A percentile compares a stretch with the other conserved stretches of the same genome.
Evolutionary conservation across 2,888 invertebrate species (phyloP).

Genomic region (Plebejus argus): DNA sequence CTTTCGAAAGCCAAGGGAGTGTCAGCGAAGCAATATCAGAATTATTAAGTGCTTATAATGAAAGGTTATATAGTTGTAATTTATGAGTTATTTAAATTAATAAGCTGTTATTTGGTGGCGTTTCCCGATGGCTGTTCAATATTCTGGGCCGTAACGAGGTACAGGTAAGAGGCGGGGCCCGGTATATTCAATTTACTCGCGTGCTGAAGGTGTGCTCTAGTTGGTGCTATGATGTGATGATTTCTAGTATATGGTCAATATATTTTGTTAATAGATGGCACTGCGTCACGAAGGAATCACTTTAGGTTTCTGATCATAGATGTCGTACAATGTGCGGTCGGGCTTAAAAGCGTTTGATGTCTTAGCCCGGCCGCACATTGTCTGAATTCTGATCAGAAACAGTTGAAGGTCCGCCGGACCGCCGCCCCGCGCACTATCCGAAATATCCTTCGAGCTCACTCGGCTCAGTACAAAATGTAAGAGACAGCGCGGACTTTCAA

Average conservation of each 20-base stretch:
- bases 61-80: conserved; percentile 37
- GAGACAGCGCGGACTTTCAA: too few relatives aligned
- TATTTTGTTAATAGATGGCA: background rate
- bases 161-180: conserved; percentile 50
- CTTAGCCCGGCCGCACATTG: too few relatives aligned
- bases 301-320: too few relatives aligned
- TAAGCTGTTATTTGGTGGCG: conserved; percentile 36
- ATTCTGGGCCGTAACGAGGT: conserved; percentile 49
- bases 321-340: too few relatives aligned
- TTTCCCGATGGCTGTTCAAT: conserved; percentile 46
- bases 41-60: conserved; percentile 17
- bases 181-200: conserved; percentile 48
- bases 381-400: too few relatives aligned
- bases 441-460: too few relatives aligned
- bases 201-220: conserved; percentile 39
- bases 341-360: too few relatives aligned
- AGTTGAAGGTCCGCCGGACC: too few relatives aligned
- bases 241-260: background rate
- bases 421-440: too few relatives aligned
- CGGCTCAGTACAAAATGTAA: too few relatives aligned
- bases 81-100: conserved; percentile 36
- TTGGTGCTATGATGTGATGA: conserved; percentile 35
- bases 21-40: conserved; percentile 20
- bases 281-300: background rate
- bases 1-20: conserved; percentile 17